phyloP scores from a whole-genome alignment of 2,888 invertebrate genomes.

The Oscheius myriophilus region DNA sequence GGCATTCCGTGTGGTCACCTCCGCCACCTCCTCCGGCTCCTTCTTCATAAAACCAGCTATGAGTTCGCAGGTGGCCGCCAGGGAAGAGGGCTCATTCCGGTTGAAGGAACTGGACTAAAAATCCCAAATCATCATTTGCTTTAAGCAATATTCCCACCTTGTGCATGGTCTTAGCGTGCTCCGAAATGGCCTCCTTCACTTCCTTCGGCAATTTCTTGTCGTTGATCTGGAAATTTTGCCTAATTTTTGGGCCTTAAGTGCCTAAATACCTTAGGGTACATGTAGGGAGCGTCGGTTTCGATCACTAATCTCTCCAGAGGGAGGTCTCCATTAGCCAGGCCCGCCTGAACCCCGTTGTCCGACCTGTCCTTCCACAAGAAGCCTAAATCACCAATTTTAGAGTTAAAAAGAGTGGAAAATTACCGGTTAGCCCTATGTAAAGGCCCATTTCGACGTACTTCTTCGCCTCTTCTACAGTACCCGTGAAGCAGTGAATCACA shows the following conservation, averaged over 20 bases:
- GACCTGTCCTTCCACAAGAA: constrained; percentile 91
- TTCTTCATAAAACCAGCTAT: constrained; percentile 68
- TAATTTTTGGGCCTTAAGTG: constrained; percentile 4
- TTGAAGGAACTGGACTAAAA: constrained; percentile 50
- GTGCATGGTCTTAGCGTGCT: constrained; percentile 46
- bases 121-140: background rate
- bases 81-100: constrained; percentile 90
- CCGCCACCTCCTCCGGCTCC: constrained; percentile 53
- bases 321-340: constrained; percentile 83
- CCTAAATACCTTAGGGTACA: constrained; percentile 84
- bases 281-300: constrained; percentile 93
- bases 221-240: constrained; percentile 72
- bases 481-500: constrained; percentile 90
- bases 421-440: constrained; percentile 85
- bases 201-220: constrained; percentile 89
- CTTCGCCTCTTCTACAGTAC: constrained; percentile 84
- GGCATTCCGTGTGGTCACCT: constrained; percentile 62
- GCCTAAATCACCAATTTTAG: constrained; percentile 75
- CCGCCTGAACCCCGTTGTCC: constrained; percentile 85
- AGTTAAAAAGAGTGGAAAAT: too few relatives aligned
- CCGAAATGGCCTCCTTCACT: constrained; percentile 80
- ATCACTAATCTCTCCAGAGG: constrained; percentile 86
- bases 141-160: constrained; percentile 30
- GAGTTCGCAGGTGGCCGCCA: constrained; percentile 91
- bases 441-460: constrained; percentile 85